Evolutionary conservation across 1,140 invertebrate species (phyloP).

Genomic region (Lithobius niger): DNA sequence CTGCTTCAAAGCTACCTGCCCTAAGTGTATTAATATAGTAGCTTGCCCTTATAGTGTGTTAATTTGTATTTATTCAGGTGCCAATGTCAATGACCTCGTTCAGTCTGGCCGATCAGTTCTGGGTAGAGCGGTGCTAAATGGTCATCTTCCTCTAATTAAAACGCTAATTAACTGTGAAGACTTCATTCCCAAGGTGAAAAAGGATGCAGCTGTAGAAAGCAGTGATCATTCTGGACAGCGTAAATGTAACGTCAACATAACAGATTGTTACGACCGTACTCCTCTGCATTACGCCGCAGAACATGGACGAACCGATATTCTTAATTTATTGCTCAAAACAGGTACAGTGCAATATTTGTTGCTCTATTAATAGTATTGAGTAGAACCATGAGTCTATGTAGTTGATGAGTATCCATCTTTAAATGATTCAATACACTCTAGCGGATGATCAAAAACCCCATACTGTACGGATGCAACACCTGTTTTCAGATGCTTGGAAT

Average conservation of each 20-base stretch:
- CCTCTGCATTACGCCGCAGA: constrained; percentile 45
- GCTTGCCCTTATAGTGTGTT: not conserved
- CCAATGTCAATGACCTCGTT: constrained; percentile 35
- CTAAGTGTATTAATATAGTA: no score
- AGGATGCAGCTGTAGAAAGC: constrained; percentile 11
- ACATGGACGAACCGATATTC: constrained; percentile 38
- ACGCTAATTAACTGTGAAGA: constrained; percentile 27
- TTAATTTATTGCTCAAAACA: constrained; percentile 28
- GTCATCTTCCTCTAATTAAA: constrained; percentile 31
- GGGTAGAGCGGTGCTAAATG: constrained; percentile 34
- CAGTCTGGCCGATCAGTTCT: constrained; percentile 33
- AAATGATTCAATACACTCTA: not conserved
- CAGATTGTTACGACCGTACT: constrained; percentile 38
- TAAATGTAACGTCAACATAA: constrained; percentile 34
- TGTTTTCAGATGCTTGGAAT: no score
- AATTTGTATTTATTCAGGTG: constrained; percentile 27
- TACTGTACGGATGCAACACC: no score
- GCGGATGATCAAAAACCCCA: no score
- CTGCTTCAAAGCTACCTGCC: no score
- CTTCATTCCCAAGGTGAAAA: constrained; percentile 15
- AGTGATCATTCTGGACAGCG: constrained; percentile 7
- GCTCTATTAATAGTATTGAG: no score
- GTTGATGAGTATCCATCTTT: constrained; percentile 10
- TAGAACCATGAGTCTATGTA: no score
- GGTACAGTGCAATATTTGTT: no score